These are phyloP conservation scores for Protodeltote pygarga DNA, from an alignment of 2,888 invertebrate genomes.

Conservation along the genomic window DNA sequence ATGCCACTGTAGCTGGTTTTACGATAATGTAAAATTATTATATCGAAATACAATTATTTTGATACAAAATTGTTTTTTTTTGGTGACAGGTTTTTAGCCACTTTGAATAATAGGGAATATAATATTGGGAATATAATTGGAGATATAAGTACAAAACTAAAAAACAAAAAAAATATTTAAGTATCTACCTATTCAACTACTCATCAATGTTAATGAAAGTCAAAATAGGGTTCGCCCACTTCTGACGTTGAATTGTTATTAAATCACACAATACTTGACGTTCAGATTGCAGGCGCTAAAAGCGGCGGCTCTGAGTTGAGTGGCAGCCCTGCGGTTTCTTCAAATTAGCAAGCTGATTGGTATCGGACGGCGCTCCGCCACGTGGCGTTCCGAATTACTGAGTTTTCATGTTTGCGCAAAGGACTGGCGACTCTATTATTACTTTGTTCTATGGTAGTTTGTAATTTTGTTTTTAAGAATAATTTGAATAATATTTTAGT, in stretches of 20 bases:
- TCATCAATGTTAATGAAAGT: slow-evolving; percentile 33
- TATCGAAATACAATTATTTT: slow-evolving; percentile 15
- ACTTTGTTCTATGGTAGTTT: slow-evolving; percentile 8
- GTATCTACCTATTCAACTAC: neutral
- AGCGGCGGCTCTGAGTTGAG: slow-evolving; percentile 32
- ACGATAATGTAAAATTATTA: slow-evolving; percentile 32
- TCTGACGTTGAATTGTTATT: slow-evolving; percentile 49
- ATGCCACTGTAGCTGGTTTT: slow-evolving; percentile 34
- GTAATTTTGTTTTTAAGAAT: neutral
- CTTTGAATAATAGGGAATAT: too few relatives aligned
- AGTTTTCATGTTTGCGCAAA: slow-evolving; percentile 33
- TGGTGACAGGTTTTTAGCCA: too few relatives aligned
- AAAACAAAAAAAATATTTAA: too few relatives aligned
- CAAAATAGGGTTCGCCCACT: slow-evolving; percentile 44
- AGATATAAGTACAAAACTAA: too few relatives aligned
- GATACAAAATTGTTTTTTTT: neutral
- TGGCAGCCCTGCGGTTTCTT: slow-evolving; percentile 47
- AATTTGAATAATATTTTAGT: neutral
- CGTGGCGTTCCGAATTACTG: slow-evolving; percentile 47
- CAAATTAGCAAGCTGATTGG: slow-evolving; percentile 53
- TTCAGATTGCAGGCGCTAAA: slow-evolving; percentile 33
- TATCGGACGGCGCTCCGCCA: slow-evolving; percentile 50
- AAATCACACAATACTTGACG: slow-evolving; percentile 47
- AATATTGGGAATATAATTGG: too few relatives aligned
- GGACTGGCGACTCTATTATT: slow-evolving; percentile 16